Evolutionary conservation across 2,888 invertebrate genomes (phyloP).

Genomic region (Ormia ochracea): DNA sequence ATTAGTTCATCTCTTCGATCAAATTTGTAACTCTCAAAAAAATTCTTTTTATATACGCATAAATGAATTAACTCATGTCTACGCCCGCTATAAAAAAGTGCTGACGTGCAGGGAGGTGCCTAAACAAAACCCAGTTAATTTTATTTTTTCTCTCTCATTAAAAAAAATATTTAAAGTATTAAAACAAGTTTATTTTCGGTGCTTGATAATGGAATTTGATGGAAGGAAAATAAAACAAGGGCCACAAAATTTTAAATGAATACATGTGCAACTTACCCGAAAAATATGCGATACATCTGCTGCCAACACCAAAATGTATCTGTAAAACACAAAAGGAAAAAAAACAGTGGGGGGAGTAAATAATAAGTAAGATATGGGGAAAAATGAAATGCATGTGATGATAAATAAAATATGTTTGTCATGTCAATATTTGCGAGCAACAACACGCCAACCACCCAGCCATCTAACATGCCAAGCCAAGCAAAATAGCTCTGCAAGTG

Average conservation of each 20-base stretch:
- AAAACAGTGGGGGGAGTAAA: neutral
- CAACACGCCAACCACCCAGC: constrained; percentile 70
- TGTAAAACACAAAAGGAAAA: neutral
- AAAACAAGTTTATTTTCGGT: constrained; percentile 37
- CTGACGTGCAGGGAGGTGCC: no score
- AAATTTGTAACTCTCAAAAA: no score
- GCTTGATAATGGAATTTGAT: constrained; percentile 19
- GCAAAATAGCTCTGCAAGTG: constrained; percentile 64
- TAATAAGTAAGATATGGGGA: neutral
- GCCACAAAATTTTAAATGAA: constrained; percentile 1
- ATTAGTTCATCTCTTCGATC: no score
- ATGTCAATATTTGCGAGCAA: constrained; percentile 74
- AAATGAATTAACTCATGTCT: no score
- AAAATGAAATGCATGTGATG: constrained; percentile 36
- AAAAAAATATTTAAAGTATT: neutral
- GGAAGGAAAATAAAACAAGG: neutral
- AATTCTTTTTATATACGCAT: no score
- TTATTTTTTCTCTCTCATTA: neutral
- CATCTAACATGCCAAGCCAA: constrained; percentile 69
- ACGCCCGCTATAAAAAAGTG: no score
- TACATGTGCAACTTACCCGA: neutral
- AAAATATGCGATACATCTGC: neutral
- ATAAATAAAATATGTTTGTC: constrained; percentile 71
- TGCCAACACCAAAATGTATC: neutral
- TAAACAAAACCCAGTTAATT: constrained; percentile 5